A percentile compares a stretch with the other conserved stretches of the same genome.
phyloP scores from a whole-genome alignment of 1,140 invertebrate species.

The Vanessa atalanta region DNA sequence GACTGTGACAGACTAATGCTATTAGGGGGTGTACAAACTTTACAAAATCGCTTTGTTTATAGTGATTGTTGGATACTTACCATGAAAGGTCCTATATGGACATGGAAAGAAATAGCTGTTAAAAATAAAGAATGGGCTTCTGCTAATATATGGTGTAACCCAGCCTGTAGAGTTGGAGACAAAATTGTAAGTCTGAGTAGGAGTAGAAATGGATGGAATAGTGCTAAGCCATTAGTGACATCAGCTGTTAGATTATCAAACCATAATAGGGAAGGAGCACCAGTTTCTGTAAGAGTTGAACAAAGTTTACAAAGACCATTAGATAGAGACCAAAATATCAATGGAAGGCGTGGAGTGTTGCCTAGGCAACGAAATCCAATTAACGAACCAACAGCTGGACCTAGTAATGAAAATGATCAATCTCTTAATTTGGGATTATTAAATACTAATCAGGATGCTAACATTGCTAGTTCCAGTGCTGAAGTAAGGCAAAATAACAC shows the following conservation, averaged over 20 bases:
- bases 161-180: conserved; percentile 88
- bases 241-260: conserved; percentile 74
- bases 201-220: conserved; percentile 78
- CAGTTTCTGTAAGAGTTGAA: conserved; percentile 70
- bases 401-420: conserved; percentile 61
- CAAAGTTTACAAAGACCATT: conserved; percentile 75
- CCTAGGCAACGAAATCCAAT: conserved; percentile 60
- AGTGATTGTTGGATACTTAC: conserved; percentile 85
- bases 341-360: conserved; percentile 85
- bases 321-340: conserved; percentile 87
- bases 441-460: conserved; percentile 50
- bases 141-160: conserved; percentile 95
- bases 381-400: conserved; percentile 66
- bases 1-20: conserved; percentile 87
- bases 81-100: conserved; percentile 86
- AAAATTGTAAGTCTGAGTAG: conserved; percentile 85
- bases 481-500: conserved; percentile 51
- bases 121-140: conserved; percentile 89
- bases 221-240: conserved; percentile 72
- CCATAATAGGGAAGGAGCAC: conserved; percentile 59
- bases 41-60: conserved; percentile 80
- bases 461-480: conserved; percentile 48
- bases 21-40: conserved; percentile 84
- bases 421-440: conserved; percentile 37
- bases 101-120: conserved; percentile 90